Evolutionary conservation across 2,888 invertebrate species (phyloP), one percentile per base, ranked within the genome.

Genomic region (Priocnemis perturbator): DNA sequence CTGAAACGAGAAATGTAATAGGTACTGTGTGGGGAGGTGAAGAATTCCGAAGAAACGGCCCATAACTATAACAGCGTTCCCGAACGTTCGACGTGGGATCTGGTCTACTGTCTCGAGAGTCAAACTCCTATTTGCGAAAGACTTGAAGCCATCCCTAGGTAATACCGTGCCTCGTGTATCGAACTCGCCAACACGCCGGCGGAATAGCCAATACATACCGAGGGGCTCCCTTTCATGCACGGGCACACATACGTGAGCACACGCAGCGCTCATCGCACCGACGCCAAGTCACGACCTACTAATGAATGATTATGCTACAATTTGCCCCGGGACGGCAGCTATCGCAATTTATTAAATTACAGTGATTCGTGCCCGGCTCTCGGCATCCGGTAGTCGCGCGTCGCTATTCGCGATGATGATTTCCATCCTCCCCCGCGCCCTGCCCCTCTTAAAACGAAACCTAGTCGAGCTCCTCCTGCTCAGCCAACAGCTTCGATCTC

Each of bases 281-380:
- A 84, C 83, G 77, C 80, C 69, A 71, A 88, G 88, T 88, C 88
- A 88, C 88, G 88, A 88, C 87, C 87, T 83, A 87, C 87, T 88
- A 88, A 88, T 88, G 87, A 88, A 87, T 86, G 87, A 88, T 87
- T 88, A 86, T 86, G 86, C 87, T 86, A 87, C 87, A 87, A 87
- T 88, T 87, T 86, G 86, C 87, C 85, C 83, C 83, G 84, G 83
- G 86, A 86, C 86, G 84, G 85, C 86, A 85, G 87, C 86, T 86
- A 86, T 87, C 82, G 88, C 86, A 88, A 88, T 88, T 88, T 88
- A 87, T 87, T 86, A 87, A 88, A 88, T 88, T 88, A 88, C 87
- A 86, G 87, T 87, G 86, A 87, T 88, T 85, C 85, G 80, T 84
- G 82, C 79, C 78, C 78, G 79, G 79, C 74, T 74, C 73, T 73